Evolutionary conservation across 2,113 vertebrate genomes (phyloP), one percentile per base, ranked within the genome.

Genomic region (Gorsachius goisagi): DNA sequence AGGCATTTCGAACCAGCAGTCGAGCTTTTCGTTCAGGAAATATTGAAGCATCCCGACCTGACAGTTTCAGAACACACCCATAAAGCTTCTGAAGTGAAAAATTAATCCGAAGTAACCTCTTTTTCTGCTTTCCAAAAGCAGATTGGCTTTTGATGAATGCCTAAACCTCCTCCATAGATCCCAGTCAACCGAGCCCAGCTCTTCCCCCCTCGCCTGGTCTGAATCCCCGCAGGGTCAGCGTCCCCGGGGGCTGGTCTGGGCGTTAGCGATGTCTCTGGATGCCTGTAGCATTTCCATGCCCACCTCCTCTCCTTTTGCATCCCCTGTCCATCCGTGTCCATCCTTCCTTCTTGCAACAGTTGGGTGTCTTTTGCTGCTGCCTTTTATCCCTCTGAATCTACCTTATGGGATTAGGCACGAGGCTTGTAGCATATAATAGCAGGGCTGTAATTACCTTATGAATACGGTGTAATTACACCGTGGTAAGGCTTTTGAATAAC

Each of bases 21-120:
- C 2, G 4, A 91, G 85, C 39, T 84, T 60, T n/a, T 71, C 0
- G 0, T 33, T 85, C 37, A 66, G 82, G 14, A 94, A 91, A 95
- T 85, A 91, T 74, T 49, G 85, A 85, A 79, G 78, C 3, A 0
- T 47, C n/a, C n/a, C 3, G 0, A 47, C 32, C 78, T 88, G 96
- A 88, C 89, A 55, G 39, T 47, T 75, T 19, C 62, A 63, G 62
- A 88, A 79, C 44, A 92, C 53, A 1, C 75, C 86, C 62, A 41
- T 82, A 83, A 96, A 85, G 89, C 91, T 96, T 79, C 19, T 33
- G 78, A 75, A 90, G 93, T 92, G 91, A 96, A 90, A 96, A 92
- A 95, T 96, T 93, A 93, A 92, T 93, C 83, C 32, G 3, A 89
- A 96, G 85, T 88, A 90, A 55, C 88, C 85, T 88, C 78, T 88